Evolutionary conservation across 2,113 vertebrate genomes (phyloP).

Genomic region (Strigops habroptila): DNA sequence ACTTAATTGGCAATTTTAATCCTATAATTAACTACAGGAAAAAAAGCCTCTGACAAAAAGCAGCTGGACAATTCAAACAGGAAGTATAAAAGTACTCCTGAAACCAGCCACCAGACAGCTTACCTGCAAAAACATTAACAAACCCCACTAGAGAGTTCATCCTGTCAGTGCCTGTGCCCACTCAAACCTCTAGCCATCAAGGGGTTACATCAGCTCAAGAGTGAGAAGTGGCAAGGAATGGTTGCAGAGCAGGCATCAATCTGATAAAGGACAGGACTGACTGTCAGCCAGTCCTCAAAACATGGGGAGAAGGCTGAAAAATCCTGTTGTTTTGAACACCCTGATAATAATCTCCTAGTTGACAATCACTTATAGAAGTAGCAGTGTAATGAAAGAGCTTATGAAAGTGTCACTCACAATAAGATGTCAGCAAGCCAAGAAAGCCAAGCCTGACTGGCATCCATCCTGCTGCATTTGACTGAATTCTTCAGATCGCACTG

Average conservation of each 20-base stretch:
- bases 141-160: background rate
- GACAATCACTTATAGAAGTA: conserved; percentile 22
- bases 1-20: conserved; percentile 64
- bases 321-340: background rate
- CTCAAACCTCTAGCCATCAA: background rate
- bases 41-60: conserved; percentile 30
- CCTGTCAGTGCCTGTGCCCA: background rate
- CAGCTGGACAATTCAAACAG: background rate
- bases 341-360: background rate
- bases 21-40: conserved; percentile 49
- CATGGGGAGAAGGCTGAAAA: background rate
- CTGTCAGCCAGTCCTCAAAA: background rate
- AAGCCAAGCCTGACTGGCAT: background rate
- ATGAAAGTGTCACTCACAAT: conserved; percentile 45
- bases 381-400: conserved; percentile 33
- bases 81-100: background rate
- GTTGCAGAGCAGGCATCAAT: background rate
- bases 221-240: background rate
- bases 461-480: background rate
- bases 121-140: background rate
- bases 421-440: background rate
- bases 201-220: background rate
- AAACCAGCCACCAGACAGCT: background rate
- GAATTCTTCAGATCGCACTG: background rate
- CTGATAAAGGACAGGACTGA: background rate